Evolutionary conservation across 2,888 invertebrate species (phyloP), one percentile per base, ranked within the genome.

Genomic region (Blastobasis adustella): DNA sequence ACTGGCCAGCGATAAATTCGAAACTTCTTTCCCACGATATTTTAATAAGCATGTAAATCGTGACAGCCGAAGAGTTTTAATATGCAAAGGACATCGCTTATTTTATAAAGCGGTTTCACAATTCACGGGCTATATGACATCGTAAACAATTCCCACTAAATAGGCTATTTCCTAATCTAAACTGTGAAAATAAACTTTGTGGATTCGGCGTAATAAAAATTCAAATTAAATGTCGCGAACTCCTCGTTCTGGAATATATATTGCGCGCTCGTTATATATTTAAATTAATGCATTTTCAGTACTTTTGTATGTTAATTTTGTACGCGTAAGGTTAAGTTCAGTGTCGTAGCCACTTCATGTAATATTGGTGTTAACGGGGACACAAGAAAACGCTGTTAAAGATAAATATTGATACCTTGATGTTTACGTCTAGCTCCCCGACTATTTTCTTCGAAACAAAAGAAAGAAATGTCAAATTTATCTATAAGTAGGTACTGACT

Each of bases 301-400:
- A 79, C 78, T 79, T 86, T 86, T 87, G 86, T 87, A 85, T 88
- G 88, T 76, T 70, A 86, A 87, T 86, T 72, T 58, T 59, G 65
- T 69, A 64, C 65, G 69, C 76, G 57, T 76, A 76, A 84, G 87
- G 87, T 88, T 75, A 87, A 88, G 87, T 87, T 86, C 88, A 87
- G 76, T 82, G 86, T 81, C 82, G 73, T 63, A 69, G 67, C 64
- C 66, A 65, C 69, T 79, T 76, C 70, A 78, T 69, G 66, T 75
- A 71, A 74, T 61, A 68, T 57, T 66, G 63, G 58, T 50, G 55
- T 66, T 64, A 23, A 23, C 61, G 61, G 62, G 64, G 61, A 65
- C 62, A 60, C 66, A 66, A 63, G 65, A 58, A 62, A 23, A 23
- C 3, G 23, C 23, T 23, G 23, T 23, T 23, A 23, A 23, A 23